Evolutionary conservation across 1,140 invertebrate species (phyloP), one percentile per base, ranked within the genome.

Genomic region (Nilaparvata lugens): DNA sequence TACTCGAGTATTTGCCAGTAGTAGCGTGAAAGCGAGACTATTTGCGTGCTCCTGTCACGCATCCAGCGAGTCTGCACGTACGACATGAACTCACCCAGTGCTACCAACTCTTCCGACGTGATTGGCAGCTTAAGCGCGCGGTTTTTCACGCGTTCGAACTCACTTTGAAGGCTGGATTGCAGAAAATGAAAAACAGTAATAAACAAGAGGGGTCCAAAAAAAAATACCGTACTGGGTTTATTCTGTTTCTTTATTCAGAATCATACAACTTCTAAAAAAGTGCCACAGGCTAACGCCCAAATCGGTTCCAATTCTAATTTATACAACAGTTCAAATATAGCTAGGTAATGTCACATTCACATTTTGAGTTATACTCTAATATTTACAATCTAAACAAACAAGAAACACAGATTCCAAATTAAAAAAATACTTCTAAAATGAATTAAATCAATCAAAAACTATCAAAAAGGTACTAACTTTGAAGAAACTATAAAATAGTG

Each of bases 81-180:
- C 55, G 83, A 74, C 75, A 84, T 86, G 67, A 83, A 85, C 55
- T 82, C 76, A 1, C 82, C 84, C 69, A 79, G 76, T 64, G 83
- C 84, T n/a, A 90, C 74, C 25, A 91, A 75, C 68, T 89, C 83
- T 64, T 82, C 83, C 0, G 87, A 87, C 24, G 82, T 84, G 62
- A 75, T 74, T 1, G 88, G 87, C 67, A 82, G 79, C 63, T 79
- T 77, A 1, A 85, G 67, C 3, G 83, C 82, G 62, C 70, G 79
- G 24, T 58, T 59, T 31, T 64, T 63, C 40, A 71, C 66, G 21
- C 61, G 59, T 48, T 66, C 58, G 59, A 71, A 73, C 60, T 56
- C 18, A 2, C 19, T n/a, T 21, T 35, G 23, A 6, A 60, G 38
- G 3, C 58, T 60, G 45, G 9, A 48, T 48, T 48, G 6, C 5